Base-by-base conservation (phyloP, 1,140 invertebrate species). In the Limonius californicus region DNA sequence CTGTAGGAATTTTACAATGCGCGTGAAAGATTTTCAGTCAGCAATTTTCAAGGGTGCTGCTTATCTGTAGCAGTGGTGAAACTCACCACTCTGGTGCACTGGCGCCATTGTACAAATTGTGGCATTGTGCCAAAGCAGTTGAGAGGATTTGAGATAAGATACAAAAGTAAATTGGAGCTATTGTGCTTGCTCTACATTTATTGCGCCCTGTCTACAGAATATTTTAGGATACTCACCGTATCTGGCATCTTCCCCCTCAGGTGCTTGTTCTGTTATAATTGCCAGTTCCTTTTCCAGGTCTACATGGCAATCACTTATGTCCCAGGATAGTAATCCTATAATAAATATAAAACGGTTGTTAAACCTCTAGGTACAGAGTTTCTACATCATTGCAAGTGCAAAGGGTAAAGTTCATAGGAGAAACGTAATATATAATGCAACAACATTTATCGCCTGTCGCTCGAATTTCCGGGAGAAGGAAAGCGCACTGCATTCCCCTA, bases 261-360 rank as follows among this genome's bases (percentile, higher is more conserved):
- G 89, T 69, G 90, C 87, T 78, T 90, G 87, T 71, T 89, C 84
- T 68, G 91, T 90, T 72, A 97, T 86, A 71, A 88, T 87, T 70
- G 89, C 84, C 68, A 97, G 81, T 80, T 96, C 94, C 75, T 92
- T 93, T 80, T 94, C 92, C 74, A 98, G 83, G 79, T 96, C 91
- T 64, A 97, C 92, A 78, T 94, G 91, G 77, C 91, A 93, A 73
- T 85, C 86, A 72, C 88, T 87, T 69, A 86, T 85, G 78, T 97
- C 90, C 95, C 94, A 98, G 75, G 93, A 94, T 66, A 92, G 84
- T 78, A 98, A 89, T 72, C 94, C 95, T 98, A 84, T 21, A 90
- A 85, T 62, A 35, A 54, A 50, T 7, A 18, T 50, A 18, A 50
- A 50, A 27, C 11, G 9, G 9, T 27, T 27, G 23, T 27, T 3